Evolutionary conservation across 2,113 vertebrate species (phyloP).

Genomic region (Tricholaema leucomelas): DNA sequence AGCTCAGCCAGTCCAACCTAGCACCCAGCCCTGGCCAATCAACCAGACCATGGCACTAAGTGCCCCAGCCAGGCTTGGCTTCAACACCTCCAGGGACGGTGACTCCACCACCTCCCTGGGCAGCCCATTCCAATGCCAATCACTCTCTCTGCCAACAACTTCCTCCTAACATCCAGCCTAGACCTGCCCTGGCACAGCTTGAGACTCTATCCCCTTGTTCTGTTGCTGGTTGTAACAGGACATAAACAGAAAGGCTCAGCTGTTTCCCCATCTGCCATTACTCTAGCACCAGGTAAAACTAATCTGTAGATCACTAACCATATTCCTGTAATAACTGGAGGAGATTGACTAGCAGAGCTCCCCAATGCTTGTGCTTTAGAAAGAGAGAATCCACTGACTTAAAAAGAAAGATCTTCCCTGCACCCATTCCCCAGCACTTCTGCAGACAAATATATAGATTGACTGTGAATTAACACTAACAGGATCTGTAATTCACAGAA

Average conservation of each 20-base stretch:
- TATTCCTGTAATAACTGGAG: not conserved
- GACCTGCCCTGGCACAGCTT: no score
- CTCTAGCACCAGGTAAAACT: not conserved
- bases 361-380: not conserved
- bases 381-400: not conserved
- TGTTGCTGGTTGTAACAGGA: no score
- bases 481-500: conserved; percentile 46
- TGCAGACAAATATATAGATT: conserved; percentile 55
- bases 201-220: no score
- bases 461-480: conserved; percentile 53
- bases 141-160: no score
- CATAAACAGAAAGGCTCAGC: not conserved
- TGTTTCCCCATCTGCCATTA: not conserved
- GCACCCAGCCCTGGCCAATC: no score
- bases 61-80: no score
- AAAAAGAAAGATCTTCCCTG: conserved; percentile 16
- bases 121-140: no score
- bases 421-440: not conserved
- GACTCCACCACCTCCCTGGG: no score
- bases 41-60: no score
- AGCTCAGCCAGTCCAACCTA: no score
- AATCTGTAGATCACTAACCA: not conserved
- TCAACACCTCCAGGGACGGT: no score
- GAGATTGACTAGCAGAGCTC: conserved; percentile 6
- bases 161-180: no score